Evolutionary conservation across 2,888 invertebrate species (phyloP).

Genomic region (Merodon equestris): DNA sequence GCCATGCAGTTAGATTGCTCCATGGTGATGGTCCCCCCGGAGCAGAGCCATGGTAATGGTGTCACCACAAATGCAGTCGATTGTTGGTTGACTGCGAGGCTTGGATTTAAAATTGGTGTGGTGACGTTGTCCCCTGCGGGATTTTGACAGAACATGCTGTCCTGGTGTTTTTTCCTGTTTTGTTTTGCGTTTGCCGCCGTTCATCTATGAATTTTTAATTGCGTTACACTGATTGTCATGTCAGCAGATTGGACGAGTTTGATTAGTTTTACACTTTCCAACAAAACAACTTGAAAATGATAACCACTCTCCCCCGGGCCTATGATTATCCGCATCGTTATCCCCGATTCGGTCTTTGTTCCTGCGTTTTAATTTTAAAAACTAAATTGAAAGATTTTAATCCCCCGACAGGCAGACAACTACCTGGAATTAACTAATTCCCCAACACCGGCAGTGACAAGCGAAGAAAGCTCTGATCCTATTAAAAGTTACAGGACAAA

Average conservation of each 20-base stretch:
- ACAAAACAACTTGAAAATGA: too few relatives aligned
- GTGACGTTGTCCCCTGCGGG: not conserved
- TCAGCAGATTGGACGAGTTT: conserved; percentile 33
- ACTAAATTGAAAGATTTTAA: conserved; percentile 36
- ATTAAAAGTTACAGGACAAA: conserved; percentile 51
- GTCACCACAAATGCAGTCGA: conserved; percentile 47
- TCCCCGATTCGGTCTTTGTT: conserved; percentile 8
- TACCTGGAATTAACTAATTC: conserved; percentile 6
- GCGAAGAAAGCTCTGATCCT: conserved; percentile 39
- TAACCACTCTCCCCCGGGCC: not conserved
- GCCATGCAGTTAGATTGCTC: too few relatives aligned
- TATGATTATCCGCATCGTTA: too few relatives aligned
- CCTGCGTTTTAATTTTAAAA: conserved; percentile 38
- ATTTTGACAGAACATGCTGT: not conserved
- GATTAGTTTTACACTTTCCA: too few relatives aligned
- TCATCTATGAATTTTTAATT: conserved; percentile 53
- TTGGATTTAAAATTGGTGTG: conserved; percentile 21
- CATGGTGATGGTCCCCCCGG: too few relatives aligned
- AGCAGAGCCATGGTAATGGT: conserved; percentile 25
- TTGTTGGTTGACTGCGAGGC: conserved; percentile 26
- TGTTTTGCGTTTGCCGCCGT: conserved; percentile 21
- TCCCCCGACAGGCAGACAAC: conserved; percentile 9
- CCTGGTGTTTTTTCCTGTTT: conserved; percentile 20
- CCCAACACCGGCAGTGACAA: not conserved
- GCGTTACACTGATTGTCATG: conserved; percentile 45